Evolutionary conservation across 2,888 invertebrate species (phyloP).

Genomic region (Brenthis hecate): DNA sequence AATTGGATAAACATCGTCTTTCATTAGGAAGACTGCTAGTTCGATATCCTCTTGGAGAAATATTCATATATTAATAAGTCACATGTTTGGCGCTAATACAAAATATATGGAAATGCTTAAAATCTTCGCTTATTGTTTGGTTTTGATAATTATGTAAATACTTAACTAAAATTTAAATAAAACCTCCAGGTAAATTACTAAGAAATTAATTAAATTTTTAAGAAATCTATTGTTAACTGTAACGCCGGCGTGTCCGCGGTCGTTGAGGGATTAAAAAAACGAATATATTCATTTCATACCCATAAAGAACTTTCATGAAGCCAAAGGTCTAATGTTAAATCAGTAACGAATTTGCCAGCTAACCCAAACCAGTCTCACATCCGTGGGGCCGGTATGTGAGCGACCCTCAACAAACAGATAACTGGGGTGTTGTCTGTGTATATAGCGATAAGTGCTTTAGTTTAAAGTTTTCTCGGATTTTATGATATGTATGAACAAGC

Average conservation of each 20-base stretch:
- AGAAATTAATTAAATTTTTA: no score
- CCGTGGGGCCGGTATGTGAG: slow-evolving; percentile 69
- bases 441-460: slow-evolving; percentile 33
- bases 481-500: slow-evolving; percentile 3
- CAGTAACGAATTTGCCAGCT: slow-evolving; percentile 37
- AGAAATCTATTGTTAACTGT: no score
- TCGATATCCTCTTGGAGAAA: no score
- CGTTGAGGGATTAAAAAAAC: no score
- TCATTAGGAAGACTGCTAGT: no score
- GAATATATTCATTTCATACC: neutral
- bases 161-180: no score
- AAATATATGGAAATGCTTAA: no score
- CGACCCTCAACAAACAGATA: slow-evolving; percentile 46
- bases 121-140: no score
- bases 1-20: no score
- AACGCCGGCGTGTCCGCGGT: no score
- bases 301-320: neutral
- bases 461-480: slow-evolving; percentile 14
- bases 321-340: slow-evolving; percentile 11
- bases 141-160: no score
- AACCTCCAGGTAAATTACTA: no score
- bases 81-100: neutral
- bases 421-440: slow-evolving; percentile 34
- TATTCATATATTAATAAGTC: neutral
- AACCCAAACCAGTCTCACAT: slow-evolving; percentile 57